These are phyloP conservation scores for Microctenopoma lineatum DNA, from an alignment of 2,797 vertebrate species.

Conservation along the genomic window DNA sequence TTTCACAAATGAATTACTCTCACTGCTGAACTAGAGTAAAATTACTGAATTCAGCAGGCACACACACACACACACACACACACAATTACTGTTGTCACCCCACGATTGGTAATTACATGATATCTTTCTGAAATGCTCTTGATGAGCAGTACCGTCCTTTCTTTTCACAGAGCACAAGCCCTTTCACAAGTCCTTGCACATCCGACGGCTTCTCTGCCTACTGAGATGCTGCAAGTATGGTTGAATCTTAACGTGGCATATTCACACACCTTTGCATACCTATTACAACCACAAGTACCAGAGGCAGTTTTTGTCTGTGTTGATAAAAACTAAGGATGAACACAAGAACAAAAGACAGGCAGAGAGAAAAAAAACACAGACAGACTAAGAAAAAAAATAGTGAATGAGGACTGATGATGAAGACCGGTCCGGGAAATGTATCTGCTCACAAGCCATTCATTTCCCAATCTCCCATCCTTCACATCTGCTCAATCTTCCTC, in stretches of 20 bases:
- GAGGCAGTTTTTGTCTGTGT: constrained; percentile 12
- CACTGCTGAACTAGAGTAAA: constrained; percentile 1
- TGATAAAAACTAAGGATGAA: constrained; percentile 36
- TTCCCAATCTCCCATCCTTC: constrained; percentile 70
- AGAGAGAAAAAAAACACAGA: constrained; percentile 33
- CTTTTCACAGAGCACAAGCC: neutral
- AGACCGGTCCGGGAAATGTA: constrained; percentile 49
- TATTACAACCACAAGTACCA: constrained; percentile 15
- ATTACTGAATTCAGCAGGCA: neutral
- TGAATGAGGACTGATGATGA: constrained; percentile 64
- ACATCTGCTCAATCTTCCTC: constrained; percentile 73
- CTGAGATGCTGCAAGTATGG: constrained; percentile 13
- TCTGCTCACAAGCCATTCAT: constrained; percentile 72
- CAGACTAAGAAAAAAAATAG: constrained; percentile 57
- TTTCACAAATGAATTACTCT: neutral
- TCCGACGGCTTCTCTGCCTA: constrained; percentile 2
- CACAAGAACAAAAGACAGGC: constrained; percentile 23
- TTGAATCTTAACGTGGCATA: neutral
- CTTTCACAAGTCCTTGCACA: constrained; percentile 7
- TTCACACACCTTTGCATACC: constrained; percentile 26
- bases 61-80: no score
- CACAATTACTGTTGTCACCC: no score
- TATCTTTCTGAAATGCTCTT: no score
- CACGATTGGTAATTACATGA: no score
- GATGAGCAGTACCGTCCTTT: constrained; percentile 12